Evolutionary conservation across 23 tunicate species (phyloP), one percentile per base, ranked within the genome.

Genomic region (Halocynthia aurantium): DNA sequence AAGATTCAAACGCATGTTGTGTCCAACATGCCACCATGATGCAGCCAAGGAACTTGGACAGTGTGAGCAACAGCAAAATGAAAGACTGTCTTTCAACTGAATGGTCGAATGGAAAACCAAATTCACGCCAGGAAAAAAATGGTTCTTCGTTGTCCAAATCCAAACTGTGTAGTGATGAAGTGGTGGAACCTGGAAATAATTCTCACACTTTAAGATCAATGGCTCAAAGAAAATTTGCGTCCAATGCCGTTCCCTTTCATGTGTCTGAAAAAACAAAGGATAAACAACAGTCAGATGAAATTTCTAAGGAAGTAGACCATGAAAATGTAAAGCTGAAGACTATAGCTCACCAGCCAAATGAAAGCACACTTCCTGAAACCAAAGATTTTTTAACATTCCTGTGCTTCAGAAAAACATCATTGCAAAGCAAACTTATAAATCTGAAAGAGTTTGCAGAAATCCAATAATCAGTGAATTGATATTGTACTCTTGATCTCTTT

Each of bases 161-260:
- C 44, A 31, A 74, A 10, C 62, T 15, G n/a, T 13, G 22, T 54
- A 21, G 22, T 15, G 62, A 54, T 2, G 10, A 22, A 22, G 13
- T 44, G 51, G 11, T 75, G 50, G 77, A 81, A 57, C 10, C 61
- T 22, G 83, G 79, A 40, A 74, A 72, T 20, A 52, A 71, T 68
- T 22, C 83, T 6, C 22, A 20, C 0, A 55, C 80, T 10, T 55
- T 51, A 8, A 73, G 81, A 49, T 51, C 81, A 6, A 50, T 85
- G 62, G 96, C 96, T 22, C 96, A 89, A 66, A 57, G 96, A 52
- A 89, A 89, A 53, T 89, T 89, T 80, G 88, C 96, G 7, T 62
- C 80, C 12, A 84, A 84, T 56, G 51, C 89, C 31, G 75, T 88
- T 20, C 86, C 93, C 50, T 80, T 31, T 31, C 4, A 31, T 31